Evolutionary conservation across 2,888 invertebrate species (phyloP).

Genomic region (Barypeithes pellucidus): DNA sequence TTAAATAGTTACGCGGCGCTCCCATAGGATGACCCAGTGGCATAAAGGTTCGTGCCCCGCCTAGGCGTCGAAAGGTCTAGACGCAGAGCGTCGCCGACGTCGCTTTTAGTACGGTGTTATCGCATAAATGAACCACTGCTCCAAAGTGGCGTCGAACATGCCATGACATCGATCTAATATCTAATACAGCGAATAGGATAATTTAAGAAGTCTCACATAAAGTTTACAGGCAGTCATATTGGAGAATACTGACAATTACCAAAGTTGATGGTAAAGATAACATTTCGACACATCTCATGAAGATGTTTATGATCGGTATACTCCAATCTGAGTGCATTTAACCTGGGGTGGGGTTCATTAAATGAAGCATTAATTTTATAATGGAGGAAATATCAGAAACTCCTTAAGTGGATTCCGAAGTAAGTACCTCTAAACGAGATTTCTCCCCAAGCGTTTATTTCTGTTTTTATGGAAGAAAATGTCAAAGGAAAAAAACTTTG

Average conservation of each 20-base stretch:
- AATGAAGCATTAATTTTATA: no score
- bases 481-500: no score
- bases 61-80: slow-evolving; percentile 69
- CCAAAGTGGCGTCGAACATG: slow-evolving; percentile 41
- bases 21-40: slow-evolving; percentile 63
- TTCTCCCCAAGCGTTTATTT: no score
- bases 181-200: slow-evolving; percentile 3
- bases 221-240: neutral
- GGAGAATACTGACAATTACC: neutral
- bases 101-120: slow-evolving; percentile 55
- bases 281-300: no score
- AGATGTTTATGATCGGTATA: no score
- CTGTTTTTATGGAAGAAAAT: no score
- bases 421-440: no score
- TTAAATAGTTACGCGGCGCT: slow-evolving; percentile 35
- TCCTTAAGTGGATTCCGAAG: no score
- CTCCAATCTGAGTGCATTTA: no score
- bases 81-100: slow-evolving; percentile 65
- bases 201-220: neutral
- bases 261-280: no score
- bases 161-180: slow-evolving; percentile 27
- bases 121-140: slow-evolving; percentile 37
- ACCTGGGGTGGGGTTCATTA: no score
- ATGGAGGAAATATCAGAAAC: no score
- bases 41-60: slow-evolving; percentile 63